A percentile compares a stretch with the other conserved stretches of the same genome.
phyloP scores from a whole-genome alignment of 2,113 vertebrate genomes.

The Crotalus helleri region DNA sequence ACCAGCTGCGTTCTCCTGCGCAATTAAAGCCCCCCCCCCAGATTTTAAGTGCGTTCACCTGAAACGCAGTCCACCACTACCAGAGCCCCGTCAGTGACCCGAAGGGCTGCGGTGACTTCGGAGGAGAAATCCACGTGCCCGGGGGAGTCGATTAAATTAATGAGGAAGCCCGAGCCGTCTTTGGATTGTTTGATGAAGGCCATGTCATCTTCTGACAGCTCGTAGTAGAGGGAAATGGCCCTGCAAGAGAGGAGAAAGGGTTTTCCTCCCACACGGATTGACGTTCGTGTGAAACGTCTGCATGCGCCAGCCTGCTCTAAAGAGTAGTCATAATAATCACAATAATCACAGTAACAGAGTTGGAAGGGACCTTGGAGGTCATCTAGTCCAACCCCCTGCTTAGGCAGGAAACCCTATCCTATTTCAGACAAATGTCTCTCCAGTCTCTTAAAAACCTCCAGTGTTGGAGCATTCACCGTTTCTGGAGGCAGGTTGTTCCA shows the following conservation, averaged over 20 bases:
- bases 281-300: background rate
- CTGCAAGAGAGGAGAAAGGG: conserved; percentile 9
- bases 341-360: too few relatives aligned
- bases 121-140: conserved; percentile 62
- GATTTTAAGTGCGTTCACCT: conserved; percentile 19
- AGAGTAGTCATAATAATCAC: too few relatives aligned
- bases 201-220: conserved; percentile 50
- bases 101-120: conserved; percentile 60
- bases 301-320: background rate
- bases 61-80: conserved; percentile 61
- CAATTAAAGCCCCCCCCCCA: background rate
- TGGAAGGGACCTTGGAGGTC: too few relatives aligned
- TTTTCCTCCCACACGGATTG: background rate
- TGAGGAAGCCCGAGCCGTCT: conserved; percentile 57
- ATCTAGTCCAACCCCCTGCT: too few relatives aligned
- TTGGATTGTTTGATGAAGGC: conserved; percentile 60
- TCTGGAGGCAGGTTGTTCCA: too few relatives aligned
- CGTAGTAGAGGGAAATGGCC: conserved; percentile 56
- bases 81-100: conserved; percentile 49
- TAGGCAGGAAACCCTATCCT: too few relatives aligned
- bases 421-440: too few relatives aligned
- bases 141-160: conserved; percentile 61
- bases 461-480: too few relatives aligned
- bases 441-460: too few relatives aligned
- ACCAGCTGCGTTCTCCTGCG: background rate